Evolutionary conservation across 2,113 vertebrate genomes (phyloP).

Genomic region (Pyxicephalus adspersus): DNA sequence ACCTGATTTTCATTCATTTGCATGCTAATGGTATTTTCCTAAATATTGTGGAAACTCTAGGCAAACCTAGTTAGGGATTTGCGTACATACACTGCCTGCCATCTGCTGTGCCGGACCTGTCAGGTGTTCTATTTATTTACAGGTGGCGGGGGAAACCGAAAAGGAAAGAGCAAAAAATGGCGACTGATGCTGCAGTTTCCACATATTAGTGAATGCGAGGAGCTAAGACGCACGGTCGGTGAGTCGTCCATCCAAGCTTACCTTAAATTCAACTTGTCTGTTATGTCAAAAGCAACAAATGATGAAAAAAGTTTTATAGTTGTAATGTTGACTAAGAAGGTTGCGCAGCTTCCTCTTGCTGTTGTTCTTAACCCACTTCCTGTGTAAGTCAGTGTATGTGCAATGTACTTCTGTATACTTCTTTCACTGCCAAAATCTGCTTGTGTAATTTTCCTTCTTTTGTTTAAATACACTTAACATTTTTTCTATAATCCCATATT

Average conservation of each 20-base stretch:
- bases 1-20: slow-evolving; percentile 35
- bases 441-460: too few relatives aligned
- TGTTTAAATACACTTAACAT: too few relatives aligned
- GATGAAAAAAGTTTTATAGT: not conserved
- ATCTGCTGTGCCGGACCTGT: not conserved
- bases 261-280: not conserved
- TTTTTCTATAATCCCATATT: too few relatives aligned
- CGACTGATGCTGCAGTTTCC: slow-evolving; percentile 99
- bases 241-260: slow-evolving; percentile 57
- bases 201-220: slow-evolving; percentile 93
- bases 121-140: slow-evolving; percentile 54
- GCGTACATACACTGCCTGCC: not conserved
- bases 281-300: not conserved
- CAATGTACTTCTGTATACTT: not conserved
- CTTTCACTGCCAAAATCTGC: too few relatives aligned
- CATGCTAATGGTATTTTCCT: slow-evolving; percentile 26
- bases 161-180: slow-evolving; percentile 99
- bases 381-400: not conserved
- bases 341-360: slow-evolving; percentile 8
- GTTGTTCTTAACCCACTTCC: slow-evolving; percentile 42
- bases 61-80: not conserved
- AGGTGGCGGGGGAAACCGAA: slow-evolving; percentile 94
- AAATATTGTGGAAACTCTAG: not conserved
- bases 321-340: slow-evolving; percentile 17
- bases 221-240: slow-evolving; percentile 89